Evolutionary conservation across 1,140 invertebrate species (phyloP), one percentile per base, ranked within the genome.

Genomic region (Teleogryllus occipitalis): DNA sequence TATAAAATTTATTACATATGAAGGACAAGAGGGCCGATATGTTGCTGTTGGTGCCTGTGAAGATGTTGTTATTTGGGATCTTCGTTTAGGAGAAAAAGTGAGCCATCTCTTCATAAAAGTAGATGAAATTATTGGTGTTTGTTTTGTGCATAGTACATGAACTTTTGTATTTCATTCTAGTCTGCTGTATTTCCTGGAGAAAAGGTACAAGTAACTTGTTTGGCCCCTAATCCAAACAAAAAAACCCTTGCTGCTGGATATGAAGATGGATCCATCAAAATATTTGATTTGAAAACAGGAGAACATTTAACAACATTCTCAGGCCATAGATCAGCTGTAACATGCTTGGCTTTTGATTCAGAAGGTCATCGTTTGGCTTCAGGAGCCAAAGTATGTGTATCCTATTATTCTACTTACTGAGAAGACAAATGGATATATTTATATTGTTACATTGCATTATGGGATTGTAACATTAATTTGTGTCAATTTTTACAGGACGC

Each of bases 1-100:
- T 86, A 87, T 93, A 49, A 86, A 90, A 75, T 96, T 96, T 90
- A 91, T 92, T n/a, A 90, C 89, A 18, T 87, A 93, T 79, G 89
- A 95, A 84, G 91, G 90, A 75, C 90, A 91, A 78, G 92, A 92
- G 84, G 94, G 94, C 39, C 89, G 95, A 85, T 97, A 92, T 87
- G 90, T 96, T 77, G 97, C 96, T 73, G 92, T 93, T 72, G 95
- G 94, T 54, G 96, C 95, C 39, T 96, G 95, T 85, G 97, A 99
- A 90, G 92, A 96, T 89, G 92, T 98, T 78, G 91, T 94, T 83
- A 90, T 99, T 81, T 99, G 97, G 96, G 97, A 99, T 88, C 89
- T 98, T 82, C 89, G 94, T 82, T 92, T 96, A 54, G 92, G 93
- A 76, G 93, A 98, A 88, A 96, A 96, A 87, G 95, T 98, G 87